phyloP scores from a whole-genome alignment of 2,113 vertebrate species.

The Rattus norvegicus region DNA sequence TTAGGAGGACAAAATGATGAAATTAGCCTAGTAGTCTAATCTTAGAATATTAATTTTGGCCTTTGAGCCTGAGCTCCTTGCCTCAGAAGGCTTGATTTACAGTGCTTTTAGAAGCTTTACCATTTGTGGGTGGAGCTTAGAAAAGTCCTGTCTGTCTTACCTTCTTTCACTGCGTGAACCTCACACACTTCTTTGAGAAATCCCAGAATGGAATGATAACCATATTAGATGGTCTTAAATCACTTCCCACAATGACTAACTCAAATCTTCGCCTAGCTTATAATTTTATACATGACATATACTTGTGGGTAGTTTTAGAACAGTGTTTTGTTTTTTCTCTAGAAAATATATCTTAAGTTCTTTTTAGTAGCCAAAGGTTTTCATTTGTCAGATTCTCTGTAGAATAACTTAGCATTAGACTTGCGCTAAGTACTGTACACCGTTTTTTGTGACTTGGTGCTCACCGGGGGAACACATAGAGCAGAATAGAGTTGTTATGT shows the following conservation, averaged over 20 bases:
- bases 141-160: neutral
- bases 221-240: conserved; percentile 61
- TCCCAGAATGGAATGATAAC: conserved; percentile 59
- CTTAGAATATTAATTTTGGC: conserved; percentile 31
- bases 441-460: conserved; percentile 34
- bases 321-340: conserved; percentile 7
- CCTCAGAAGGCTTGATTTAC: neutral
- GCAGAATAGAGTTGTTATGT: neutral
- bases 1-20: conserved; percentile 24
- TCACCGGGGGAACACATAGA: neutral
- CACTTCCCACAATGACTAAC: conserved; percentile 36
- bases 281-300: conserved; percentile 63
- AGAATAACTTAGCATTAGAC: neutral
- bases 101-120: neutral
- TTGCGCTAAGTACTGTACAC: neutral
- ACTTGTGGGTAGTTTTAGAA: conserved; percentile 36
- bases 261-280: conserved; percentile 68
- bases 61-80: neutral
- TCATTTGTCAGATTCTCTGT: neutral
- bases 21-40: neutral
- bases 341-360: conserved; percentile 46
- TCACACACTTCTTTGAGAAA: conserved; percentile 31
- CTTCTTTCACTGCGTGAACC: neutral
- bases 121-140: neutral
- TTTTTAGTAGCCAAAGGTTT: conserved; percentile 2